Base-by-base conservation (phyloP, 2,888 invertebrate species). In the Rhagium mordax region DNA sequence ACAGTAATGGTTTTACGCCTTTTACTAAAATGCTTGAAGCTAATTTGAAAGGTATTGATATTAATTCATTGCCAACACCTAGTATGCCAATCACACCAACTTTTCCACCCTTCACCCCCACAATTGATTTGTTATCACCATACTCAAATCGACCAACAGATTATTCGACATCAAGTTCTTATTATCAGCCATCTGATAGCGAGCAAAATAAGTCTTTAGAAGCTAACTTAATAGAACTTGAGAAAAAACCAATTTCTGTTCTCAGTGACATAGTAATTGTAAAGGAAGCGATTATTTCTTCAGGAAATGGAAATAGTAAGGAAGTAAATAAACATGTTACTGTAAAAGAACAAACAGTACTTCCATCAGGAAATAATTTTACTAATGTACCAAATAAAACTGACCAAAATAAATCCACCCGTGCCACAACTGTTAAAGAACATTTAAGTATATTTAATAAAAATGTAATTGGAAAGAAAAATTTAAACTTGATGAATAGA, bases 81-180 rank as follows among this genome's bases (percentile, higher is more conserved):
- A 84, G 78, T 70, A 79, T 87, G 51, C 85, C 86, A 3, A 79
- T 86, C n/a, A 87, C 88, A 0, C 88, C 87, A 0, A 81, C 71
- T 62, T 84, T 87, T 70, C 79, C 84, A 1, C 79, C 84, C 7
- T 74, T 86, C 6, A 86, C 86, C 3, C 86, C 86, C 0, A 65
- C 49, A 13, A 61, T 74, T 6, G 75, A 75, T 33, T 24, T 71
- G 20, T 33, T 57, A 7, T 71, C 78, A 6, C 73, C 77, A 7
- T 80, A 76, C 69, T 66, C 76, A 13, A 78, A 79, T 68, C 78
- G 87, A 48, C 82, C 83, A 0, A 87, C 88, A 0, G 88, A 88
- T 82, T 88, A 88, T 79, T 88, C 88, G 0, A 86, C 87, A 3
- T 84, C 85, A 1, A 87, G 86, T 74, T 87, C 87, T 0, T 88